Base-by-base conservation (phyloP, 2,888 invertebrate genomes). In the Mythimna pallens region DNA sequence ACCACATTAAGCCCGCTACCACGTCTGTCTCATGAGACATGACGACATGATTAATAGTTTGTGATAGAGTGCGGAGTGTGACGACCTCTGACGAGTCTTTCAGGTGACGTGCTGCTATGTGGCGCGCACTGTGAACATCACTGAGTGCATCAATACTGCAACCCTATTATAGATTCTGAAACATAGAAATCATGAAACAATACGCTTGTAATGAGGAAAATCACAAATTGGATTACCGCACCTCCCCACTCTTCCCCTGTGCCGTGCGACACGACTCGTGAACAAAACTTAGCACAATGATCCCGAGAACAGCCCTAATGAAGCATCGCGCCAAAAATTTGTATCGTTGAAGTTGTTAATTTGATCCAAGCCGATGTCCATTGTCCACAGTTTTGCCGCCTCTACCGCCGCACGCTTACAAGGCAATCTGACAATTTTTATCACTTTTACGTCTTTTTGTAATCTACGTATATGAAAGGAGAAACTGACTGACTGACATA, bases 251-350 rank as follows among this genome's bases (percentile, higher is more conserved):
- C 65, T 62, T 70, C 50, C n/a, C 20, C 14, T 50, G 17, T 7
- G 65, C 68, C 58, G 34, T 61, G 55, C 58, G 22, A 64, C 63
- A 36, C 54, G 58, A 43, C 22, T 71, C 59, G 30, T 65, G 70
- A 62, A 47, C 58, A 59, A 73, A 67, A 52, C 54, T 67, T 55
- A 67, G 6, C 30, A 82, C 84, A 82, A 84, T 71, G 73, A 34
- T 30, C n/a, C 50, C 36, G 8, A 43, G 22, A 64, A 68, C 2
- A 52, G 65, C 59, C 10, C 69, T 82, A 80, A 83, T 71, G 77
- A 83, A 84, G 69, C 22, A 22, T 54, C 64, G 25, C 65, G 59
- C 61, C 50, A 36, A 63, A 73, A 70, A 57, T 68, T 58, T 34
- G 22, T 50, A 70, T 58, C 43, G 40, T 17, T 9, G 22, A 68